A percentile compares a stretch with the other conserved stretches of the same genome.
phyloP scores from a whole-genome alignment of 2,113 vertebrate species.

The Melanerpes formicivorus region DNA sequence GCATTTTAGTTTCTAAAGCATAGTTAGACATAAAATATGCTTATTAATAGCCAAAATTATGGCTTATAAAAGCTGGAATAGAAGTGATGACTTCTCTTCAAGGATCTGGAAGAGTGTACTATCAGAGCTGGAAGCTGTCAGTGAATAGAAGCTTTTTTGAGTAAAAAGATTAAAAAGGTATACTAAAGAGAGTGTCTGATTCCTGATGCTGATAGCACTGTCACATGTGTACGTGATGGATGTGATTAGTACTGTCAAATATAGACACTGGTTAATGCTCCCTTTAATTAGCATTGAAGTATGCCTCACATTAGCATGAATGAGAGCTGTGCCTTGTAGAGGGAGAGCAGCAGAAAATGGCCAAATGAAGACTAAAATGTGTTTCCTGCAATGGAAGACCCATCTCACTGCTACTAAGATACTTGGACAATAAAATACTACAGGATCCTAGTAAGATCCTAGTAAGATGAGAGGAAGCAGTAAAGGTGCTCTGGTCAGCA shows the following conservation, averaged over 20 bases:
- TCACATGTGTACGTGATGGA: conserved; percentile 32
- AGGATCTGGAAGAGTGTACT: background rate
- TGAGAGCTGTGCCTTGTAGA: background rate
- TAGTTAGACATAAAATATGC: background rate
- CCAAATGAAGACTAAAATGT: background rate
- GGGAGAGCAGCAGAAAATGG: background rate
- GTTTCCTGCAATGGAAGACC: background rate
- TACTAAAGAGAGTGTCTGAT: conserved; percentile 18
- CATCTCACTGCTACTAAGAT: background rate
- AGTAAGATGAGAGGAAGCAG: background rate
- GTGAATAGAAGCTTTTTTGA: background rate
- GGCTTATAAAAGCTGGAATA: background rate
- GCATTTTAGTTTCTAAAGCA: background rate
- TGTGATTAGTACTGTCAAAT: conserved; percentile 53
- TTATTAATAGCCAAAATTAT: background rate
- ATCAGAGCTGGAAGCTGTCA: background rate
- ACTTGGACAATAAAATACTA: background rate
- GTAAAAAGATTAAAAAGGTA: conserved; percentile 9
- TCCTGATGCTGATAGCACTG: conserved; percentile 12
- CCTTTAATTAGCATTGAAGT: conserved; percentile 37
- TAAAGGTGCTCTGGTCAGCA: background rate
- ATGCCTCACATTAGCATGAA: background rate
- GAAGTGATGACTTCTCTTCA: background rate
- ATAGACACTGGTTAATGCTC: conserved; percentile 33
- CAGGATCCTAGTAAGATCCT: background rate